These are phyloP conservation scores for Xenops minutus DNA, from an alignment of 2,797 vertebrate genomes.

Conservation along the genomic window DNA sequence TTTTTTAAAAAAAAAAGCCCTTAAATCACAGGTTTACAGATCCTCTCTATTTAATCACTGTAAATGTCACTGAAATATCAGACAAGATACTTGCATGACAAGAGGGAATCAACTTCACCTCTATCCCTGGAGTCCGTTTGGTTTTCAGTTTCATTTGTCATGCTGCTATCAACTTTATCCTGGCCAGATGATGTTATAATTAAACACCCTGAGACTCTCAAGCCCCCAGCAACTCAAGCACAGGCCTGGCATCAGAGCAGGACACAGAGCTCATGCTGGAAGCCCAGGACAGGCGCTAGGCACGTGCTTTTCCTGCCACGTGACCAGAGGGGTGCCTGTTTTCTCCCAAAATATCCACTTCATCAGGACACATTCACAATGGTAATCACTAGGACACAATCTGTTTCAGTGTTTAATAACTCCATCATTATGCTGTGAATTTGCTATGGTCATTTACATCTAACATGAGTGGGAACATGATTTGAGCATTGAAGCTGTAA, in stretches of 20 bases:
- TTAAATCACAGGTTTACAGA: conserved; percentile 1
- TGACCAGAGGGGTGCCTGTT: accelerated
- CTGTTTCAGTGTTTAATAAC: neutral
- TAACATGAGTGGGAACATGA: neutral
- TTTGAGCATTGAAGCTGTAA: neutral
- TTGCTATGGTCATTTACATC: neutral
- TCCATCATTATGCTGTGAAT: neutral
- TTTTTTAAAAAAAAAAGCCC: accelerated
- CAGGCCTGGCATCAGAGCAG: neutral
- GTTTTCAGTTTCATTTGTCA: neutral
- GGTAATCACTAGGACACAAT: neutral
- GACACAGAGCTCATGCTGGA: accelerated
- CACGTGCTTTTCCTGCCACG: accelerated
- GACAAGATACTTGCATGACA: neutral
- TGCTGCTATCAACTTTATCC: neutral
- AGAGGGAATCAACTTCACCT: neutral
- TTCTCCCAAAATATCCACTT: neutral
- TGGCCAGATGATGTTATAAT: neutral
- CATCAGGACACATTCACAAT: neutral
- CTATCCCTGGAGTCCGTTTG: neutral
- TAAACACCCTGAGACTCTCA: neutral
- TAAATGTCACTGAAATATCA: conserved; percentile 44
- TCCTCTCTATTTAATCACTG: neutral
- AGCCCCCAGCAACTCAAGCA: neutral
- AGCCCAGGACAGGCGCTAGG: neutral